Evolutionary conservation across 2,888 invertebrate species (phyloP).

Genomic region (Heterodera filipjevi): DNA sequence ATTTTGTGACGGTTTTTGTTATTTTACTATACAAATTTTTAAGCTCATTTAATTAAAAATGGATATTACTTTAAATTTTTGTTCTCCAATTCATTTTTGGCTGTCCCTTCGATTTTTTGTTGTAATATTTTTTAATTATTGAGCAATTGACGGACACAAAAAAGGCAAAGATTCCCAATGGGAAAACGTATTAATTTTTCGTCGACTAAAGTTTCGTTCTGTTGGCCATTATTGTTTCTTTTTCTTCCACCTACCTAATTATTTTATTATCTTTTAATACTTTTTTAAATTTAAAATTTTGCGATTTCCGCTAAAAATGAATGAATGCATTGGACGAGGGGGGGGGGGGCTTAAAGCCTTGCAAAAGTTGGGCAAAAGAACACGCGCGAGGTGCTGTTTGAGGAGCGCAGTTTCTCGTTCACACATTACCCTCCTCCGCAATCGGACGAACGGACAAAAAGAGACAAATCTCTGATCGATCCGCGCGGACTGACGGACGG

Average conservation of each 20-base stretch:
- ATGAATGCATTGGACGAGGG: too few species aligned
- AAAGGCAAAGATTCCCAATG: not conserved
- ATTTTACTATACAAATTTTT: not conserved
- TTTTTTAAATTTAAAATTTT: too few species aligned
- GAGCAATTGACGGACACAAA: not conserved
- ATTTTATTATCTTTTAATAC: too few species aligned
- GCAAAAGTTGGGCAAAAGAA: not conserved
- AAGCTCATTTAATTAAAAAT: not conserved
- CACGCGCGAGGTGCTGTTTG: not conserved
- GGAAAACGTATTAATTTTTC: not conserved
- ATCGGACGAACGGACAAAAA: not conserved
- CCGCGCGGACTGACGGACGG: slow-evolving; percentile 3
- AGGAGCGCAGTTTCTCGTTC: not conserved
- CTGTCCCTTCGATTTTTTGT: not conserved
- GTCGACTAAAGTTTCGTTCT: not conserved
- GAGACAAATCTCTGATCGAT: not conserved
- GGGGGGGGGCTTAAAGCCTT: not conserved
- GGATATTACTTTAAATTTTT: not conserved
- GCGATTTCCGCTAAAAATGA: too few species aligned
- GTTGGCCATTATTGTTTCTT: too few species aligned
- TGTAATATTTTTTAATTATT: not conserved
- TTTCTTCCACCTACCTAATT: too few species aligned
- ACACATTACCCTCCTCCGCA: not conserved
- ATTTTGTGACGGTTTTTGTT: too few species aligned
- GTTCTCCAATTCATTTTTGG: not conserved